phyloP scores from a whole-genome alignment of 2,888 invertebrate genomes.

The Phyllotreta striolata region DNA sequence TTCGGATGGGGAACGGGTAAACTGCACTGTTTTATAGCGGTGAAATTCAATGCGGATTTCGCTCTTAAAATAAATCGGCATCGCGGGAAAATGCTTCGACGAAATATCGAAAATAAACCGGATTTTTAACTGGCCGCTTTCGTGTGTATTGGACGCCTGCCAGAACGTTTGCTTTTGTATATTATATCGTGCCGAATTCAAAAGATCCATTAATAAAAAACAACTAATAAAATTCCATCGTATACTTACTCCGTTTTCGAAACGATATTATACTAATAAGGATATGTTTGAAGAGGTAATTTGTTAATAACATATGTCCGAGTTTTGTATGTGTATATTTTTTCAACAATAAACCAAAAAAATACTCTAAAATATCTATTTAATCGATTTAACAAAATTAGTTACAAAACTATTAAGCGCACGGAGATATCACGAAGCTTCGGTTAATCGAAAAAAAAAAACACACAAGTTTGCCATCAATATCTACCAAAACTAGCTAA shows the following conservation, averaged over 20 bases:
- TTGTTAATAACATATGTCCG: constrained; percentile 36
- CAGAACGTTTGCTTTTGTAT: not conserved
- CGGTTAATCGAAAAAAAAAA: not conserved
- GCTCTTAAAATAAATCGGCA: constrained; percentile 11
- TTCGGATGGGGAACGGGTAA: no score
- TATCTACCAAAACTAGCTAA: no score
- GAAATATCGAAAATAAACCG: constrained; percentile 22
- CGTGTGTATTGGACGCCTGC: not conserved
- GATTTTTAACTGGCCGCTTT: no score
- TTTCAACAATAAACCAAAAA: constrained; percentile 19
- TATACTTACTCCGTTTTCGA: no score
- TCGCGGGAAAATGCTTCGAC: constrained; percentile 4
- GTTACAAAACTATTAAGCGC: not conserved
- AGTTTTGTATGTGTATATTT: constrained; percentile 41
- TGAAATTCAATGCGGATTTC: constrained; percentile 12
- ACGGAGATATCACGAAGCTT: no score
- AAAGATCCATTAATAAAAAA: not conserved
- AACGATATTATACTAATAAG: constrained; percentile 19
- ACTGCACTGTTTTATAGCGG: no score
- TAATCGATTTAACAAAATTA: constrained; percentile 13
- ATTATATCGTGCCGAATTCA: not conserved
- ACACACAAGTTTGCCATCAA: constrained; percentile 2
- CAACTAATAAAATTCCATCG: constrained; percentile 3
- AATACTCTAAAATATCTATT: not conserved
- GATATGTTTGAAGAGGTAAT: constrained; percentile 28